Base-by-base conservation (phyloP, 2,797 vertebrate species). In the Buceros bicornis region DNA sequence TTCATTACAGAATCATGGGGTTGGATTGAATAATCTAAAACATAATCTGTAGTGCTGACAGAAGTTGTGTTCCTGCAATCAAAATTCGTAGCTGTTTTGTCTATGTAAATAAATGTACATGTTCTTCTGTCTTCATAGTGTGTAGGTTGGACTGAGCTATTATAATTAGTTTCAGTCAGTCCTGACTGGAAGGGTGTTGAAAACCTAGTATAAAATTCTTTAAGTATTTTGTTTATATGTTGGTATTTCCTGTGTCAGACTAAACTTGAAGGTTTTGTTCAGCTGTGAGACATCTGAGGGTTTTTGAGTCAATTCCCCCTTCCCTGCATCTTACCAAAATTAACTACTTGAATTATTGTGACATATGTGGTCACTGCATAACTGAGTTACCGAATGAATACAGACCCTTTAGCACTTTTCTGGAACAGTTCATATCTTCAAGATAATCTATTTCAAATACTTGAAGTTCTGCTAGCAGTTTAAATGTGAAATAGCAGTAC, bases 401-500 rank as follows among this genome's bases (percentile, higher is more conserved):
- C 6, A 79, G 51, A 91, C 43, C 35, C 35, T 72, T 78, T 50
- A 17, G 2, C 72, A 51, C 29, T 85, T 77, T 89, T 66, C 47
- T 92, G 48, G 50, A 93, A 67, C 51, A 56, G 51, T 87, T 90
- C 24, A 31, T 89, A 80, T 96, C 78, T 85, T 87, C 51, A 80
- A 79, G 56, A 74, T 83, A 83, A 92, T 82, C 62, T 82, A 2
- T 85, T 95, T 90, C 67, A 91, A 92, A 60, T 82, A 74, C 89
- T 91, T 87, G 37, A 92, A 82, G 56, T 72, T 87, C 73, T 89
- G 66, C 66, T 89, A 29, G 71, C 54, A 87, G 73, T 78, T 94
- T 81, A 79, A 95, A 89, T 84, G 69, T 70, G 93, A 73, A 93
- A 89, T 82, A 89, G 81, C 48, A 84, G 33, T 57, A 40, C 90